These are phyloP conservation scores for Nothoprocta pentlandii DNA, from an alignment of 2,113 vertebrate species.

Conservation along the genomic window DNA sequence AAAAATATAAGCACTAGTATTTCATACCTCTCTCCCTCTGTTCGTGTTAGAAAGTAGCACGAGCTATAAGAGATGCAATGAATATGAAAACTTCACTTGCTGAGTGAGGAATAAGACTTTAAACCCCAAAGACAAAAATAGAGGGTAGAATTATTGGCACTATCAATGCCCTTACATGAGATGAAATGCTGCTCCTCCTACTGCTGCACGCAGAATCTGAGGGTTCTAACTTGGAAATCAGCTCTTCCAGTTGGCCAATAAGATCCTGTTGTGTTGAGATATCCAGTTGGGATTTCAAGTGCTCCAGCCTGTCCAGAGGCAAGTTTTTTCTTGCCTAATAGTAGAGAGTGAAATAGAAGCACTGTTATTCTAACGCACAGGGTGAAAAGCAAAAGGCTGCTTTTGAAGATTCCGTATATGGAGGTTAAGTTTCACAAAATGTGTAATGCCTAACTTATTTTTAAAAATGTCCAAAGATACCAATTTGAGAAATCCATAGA, in stretches of 20 bases:
- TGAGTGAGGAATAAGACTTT: accelerated
- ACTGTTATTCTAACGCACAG: background rate
- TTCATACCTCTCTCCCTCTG: background rate
- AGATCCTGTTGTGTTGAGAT: constrained; percentile 81
- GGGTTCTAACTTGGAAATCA: constrained; percentile 90
- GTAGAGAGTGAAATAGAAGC: background rate
- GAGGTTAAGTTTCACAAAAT: background rate
- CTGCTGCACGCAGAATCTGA: constrained; percentile 95
- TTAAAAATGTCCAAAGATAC: background rate
- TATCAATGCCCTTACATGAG: constrained; percentile 84
- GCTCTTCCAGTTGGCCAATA: constrained; percentile 86
- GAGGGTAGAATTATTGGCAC: background rate
- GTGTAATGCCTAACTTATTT: background rate
- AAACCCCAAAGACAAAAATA: background rate
- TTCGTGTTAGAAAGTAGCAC: background rate
- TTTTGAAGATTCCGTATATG: background rate
- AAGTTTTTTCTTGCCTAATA: constrained; percentile 90
- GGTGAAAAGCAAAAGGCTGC: background rate
- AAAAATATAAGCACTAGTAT: background rate
- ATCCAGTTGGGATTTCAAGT: constrained; percentile 90
- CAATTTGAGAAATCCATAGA: background rate
- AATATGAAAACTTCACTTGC: background rate
- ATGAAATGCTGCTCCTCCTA: constrained; percentile 96
- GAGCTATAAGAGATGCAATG: background rate
- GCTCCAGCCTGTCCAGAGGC: constrained; percentile 90